Percentiles rank a stretch among this genome's conserved stretches.
phyloP scores from a whole-genome alignment of 2,888 invertebrate genomes.

The Pyrrhia umbra region DNA sequence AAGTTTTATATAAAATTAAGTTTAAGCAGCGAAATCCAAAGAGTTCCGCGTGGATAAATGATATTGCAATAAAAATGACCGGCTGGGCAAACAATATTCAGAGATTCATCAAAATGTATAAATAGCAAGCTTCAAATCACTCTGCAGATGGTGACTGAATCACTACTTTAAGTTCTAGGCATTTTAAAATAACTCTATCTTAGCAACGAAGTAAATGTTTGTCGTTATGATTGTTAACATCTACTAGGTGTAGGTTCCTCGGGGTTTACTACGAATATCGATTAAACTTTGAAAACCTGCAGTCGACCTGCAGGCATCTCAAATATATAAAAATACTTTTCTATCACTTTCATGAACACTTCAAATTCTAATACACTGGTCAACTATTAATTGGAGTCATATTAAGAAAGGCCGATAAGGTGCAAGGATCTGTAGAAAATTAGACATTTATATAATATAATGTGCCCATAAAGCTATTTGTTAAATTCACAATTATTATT shows the following conservation, averaged over 20 bases:
- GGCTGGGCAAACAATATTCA: conserved; percentile 36
- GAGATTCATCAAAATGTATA: conserved; percentile 62
- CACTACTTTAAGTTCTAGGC: conserved; percentile 38
- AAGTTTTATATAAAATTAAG: conserved; percentile 45
- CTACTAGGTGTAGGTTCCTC: conserved; percentile 56
- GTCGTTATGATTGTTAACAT: conserved; percentile 51
- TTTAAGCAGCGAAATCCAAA: conserved; percentile 17
- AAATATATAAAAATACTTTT: conserved; percentile 88
- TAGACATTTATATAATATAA: conserved; percentile 50
- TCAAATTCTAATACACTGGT: conserved; percentile 84
- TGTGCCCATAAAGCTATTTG: conserved; percentile 59
- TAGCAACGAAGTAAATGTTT: conserved; percentile 43
- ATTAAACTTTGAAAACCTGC: conserved; percentile 77
- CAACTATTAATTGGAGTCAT: conserved; percentile 79
- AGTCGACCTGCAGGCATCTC: conserved; percentile 75
- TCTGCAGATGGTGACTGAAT: conserved; percentile 48
- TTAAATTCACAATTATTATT: conserved; percentile 56
- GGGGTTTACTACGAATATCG: conserved; percentile 68
- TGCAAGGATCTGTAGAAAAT: conserved; percentile 65
- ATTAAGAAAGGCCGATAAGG: conserved; percentile 65
- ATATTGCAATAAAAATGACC: conserved; percentile 42
- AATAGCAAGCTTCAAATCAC: conserved; percentile 38
- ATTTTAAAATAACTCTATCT: conserved; percentile 31
- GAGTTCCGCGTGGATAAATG: conserved; percentile 16
- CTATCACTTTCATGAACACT: conserved; percentile 89